Evolutionary conservation across 1,140 invertebrate genomes (phyloP).

Genomic region (Thalassaphorura encarpata): DNA sequence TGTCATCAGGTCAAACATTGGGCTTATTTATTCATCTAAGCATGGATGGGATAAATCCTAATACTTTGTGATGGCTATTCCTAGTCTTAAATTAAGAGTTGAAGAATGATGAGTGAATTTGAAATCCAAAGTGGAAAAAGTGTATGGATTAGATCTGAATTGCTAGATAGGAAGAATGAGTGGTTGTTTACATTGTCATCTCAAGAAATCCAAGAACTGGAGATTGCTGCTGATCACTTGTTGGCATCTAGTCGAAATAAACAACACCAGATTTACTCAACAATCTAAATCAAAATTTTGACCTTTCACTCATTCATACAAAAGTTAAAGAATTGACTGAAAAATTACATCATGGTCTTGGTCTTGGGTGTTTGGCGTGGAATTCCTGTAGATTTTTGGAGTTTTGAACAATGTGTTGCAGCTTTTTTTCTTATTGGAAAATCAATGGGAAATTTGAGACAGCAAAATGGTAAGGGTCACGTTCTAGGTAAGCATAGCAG

Average conservation of each 20-base stretch:
- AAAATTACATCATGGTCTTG: not conserved
- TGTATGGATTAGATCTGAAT: not conserved
- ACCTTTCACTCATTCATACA: not conserved
- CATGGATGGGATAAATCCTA: too few species aligned
- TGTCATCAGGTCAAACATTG: too few species aligned
- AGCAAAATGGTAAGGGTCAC: slow-evolving; percentile 9
- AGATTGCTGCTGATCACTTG: not conserved
- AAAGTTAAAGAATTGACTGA: not conserved
- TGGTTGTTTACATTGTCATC: not conserved
- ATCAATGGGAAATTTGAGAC: slow-evolving; percentile 2
- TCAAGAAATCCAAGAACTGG: not conserved
- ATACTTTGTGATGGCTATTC: too few species aligned
- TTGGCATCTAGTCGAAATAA: too few species aligned
- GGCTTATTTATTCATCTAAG: too few species aligned
- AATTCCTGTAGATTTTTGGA: not conserved
- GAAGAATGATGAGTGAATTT: too few species aligned
- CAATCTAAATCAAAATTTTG: not conserved
- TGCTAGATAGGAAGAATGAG: not conserved
- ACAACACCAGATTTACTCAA: not conserved
- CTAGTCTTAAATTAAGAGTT: too few species aligned
- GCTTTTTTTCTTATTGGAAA: slow-evolving; percentile 5
- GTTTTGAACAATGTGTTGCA: not conserved
- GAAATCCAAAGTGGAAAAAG: not conserved
- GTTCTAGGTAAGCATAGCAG: not conserved
- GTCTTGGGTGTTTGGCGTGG: slow-evolving; percentile 4